Conservation (phyloP, 2,113 vertebrate genomes). For the Conger conger region DNA sequence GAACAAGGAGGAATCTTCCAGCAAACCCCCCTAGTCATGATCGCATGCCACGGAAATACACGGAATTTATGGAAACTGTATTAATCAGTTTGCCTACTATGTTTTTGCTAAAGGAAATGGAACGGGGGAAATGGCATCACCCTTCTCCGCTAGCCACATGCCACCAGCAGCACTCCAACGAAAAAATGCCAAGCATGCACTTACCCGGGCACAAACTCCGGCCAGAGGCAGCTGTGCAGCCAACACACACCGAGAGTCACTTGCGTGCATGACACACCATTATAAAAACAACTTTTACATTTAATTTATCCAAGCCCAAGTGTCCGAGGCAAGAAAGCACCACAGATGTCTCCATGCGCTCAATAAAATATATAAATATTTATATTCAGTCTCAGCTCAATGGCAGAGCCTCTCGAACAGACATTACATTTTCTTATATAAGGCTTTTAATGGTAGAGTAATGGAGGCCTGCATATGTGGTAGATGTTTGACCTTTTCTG, state of each 20-base stretch:
- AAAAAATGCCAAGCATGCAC: constrained; percentile 64
- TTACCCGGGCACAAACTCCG: constrained; percentile 54
- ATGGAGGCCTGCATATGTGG: background rate
- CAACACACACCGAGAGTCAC: constrained; percentile 39
- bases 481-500: background rate
- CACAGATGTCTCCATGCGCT: background rate
- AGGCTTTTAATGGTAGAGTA: background rate
- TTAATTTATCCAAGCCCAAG: background rate
- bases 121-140: background rate
- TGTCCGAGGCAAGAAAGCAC: background rate
- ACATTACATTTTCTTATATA: background rate
- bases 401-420: background rate
- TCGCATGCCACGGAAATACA: background rate
- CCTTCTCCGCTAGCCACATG: constrained; percentile 34
- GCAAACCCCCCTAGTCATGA: too few relatives aligned
- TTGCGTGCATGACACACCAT: background rate
- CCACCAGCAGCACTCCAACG: constrained; percentile 61
- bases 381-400: background rate
- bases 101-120: background rate
- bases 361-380: background rate
- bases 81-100: background rate
- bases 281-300: background rate
- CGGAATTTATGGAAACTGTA: background rate
- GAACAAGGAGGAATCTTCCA: background rate
- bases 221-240: constrained; percentile 51